Conservation (phyloP, 2,113 vertebrate genomes). For the Melanerpes formicivorus region DNA sequence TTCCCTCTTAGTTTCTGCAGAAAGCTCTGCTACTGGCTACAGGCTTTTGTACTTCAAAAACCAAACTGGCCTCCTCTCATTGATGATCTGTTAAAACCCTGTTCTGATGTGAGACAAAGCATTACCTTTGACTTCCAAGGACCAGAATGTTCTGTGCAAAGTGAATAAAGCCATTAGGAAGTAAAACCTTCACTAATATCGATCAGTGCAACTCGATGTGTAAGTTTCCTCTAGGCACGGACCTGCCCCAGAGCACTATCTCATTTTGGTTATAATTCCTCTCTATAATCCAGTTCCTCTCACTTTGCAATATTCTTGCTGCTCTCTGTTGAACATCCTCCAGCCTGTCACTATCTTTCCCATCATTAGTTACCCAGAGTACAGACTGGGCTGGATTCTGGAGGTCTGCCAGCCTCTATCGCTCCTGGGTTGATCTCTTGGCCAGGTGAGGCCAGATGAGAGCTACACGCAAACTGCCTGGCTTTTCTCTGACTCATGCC, state of each 20-base stretch:
- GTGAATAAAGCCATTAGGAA: background rate
- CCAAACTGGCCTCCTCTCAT: background rate
- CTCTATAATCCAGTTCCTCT: background rate
- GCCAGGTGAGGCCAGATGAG: background rate
- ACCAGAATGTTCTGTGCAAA: background rate
- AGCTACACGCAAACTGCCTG: background rate
- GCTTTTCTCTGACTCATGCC: background rate
- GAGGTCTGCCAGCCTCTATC: background rate
- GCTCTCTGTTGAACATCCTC: background rate
- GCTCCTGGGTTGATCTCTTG: background rate
- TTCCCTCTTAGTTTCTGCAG: background rate
- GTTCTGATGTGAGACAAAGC: background rate
- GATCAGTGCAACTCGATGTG: background rate
- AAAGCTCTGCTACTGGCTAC: background rate
- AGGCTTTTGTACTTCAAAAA: background rate
- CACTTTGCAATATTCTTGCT: background rate
- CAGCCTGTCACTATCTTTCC: background rate
- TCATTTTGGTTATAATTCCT: background rate
- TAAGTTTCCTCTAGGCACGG: slow-evolving; percentile 11
- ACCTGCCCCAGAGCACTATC: background rate
- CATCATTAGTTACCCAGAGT: background rate
- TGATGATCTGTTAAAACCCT: background rate
- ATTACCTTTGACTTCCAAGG: background rate
- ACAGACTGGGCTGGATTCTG: background rate
- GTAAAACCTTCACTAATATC: background rate